Evolutionary conservation across 2,797 vertebrate genomes (phyloP), one percentile per base, ranked within the genome.

Genomic region (Nannoperca obscura): DNA sequence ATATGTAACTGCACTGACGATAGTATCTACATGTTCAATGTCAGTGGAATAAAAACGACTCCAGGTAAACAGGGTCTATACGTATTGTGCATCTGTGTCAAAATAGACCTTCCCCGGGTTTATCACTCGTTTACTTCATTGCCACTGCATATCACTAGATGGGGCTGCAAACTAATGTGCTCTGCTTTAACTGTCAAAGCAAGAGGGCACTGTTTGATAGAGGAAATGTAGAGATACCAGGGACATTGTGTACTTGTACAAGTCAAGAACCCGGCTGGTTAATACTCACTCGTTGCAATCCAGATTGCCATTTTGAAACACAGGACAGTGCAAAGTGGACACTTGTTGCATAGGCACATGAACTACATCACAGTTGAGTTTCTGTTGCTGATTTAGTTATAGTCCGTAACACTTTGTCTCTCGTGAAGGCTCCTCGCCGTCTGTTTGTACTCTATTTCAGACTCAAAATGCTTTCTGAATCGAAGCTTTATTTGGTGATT

Each of bases 1-100:
- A 96, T 98, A 87, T 97, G 97, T 68, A 98, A 97, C 89, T 99
- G 98, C 90, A 99, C 97, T 0, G 98, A 99, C 84, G 97, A 99
- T 83, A 97, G 77, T 64, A 96, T 99, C 90, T 99, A 99, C 90
- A 97, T 97, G 97, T 99, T 98, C 84, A 96, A 95, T 64, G 90
- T 97, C 91, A 95, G 94, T 8, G 96, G 97, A 62, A 86, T 96
- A 71, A 98, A 95, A 88, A 95, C 94, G 0, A 78, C 92, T 80
- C 98, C 98, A 93, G 96, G 98, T 98, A 92, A 94, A 86, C 9
- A 11, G 54, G 0, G 4, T 13, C 34, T 47, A 2, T 1, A 40
- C 14, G 15, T 50, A 5, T 12, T 59, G 5, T 46, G 10, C n/a
- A 14, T 32, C 9, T 22, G 15, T 38, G 12, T 20, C 12, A 60